Base-by-base conservation (phyloP, 2,888 invertebrate genomes). In the Spisula subtruncata region DNA sequence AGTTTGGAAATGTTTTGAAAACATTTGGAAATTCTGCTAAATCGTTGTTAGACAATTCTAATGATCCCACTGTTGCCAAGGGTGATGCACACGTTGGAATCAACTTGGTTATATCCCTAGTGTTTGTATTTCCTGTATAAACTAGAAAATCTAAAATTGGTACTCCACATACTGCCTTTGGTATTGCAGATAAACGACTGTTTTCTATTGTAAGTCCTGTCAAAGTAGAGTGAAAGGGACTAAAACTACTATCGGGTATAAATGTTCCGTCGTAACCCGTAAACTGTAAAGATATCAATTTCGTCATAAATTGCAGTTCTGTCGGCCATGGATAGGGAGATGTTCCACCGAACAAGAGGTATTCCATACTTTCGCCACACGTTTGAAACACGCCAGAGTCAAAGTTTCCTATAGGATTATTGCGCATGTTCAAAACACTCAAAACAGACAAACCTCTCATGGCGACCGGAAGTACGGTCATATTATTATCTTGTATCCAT, bases 211-310 rank as follows among this genome's bases (percentile, higher is more conserved):
- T 75, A 4, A 75, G 75, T 75, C 75, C 75, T 35, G 75, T 75
- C 25, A 75, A 75, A 32, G 75, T 75, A 32, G 35, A 25, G 35
- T 14, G 14, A 16, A 75, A 75, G 5, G 75, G 16, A 35, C 35
- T 14, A 35, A 75, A 75, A 4, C 32, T 32, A 75, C 25, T 32
- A 12, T 35, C 75, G 14, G 75, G 75, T 18, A 75, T 35, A 6
- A 32, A 35, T 32, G 32, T 32, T 35, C 18, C 75, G 14, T 16
- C 16, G 20, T 35, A 75, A 18, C 75, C 75, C 1, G 14, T 32
- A 75, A 75, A 75, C 18, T 75, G 75, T 75, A 75, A 75, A 32
- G 32, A 75, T 75, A 32, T 75, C 32, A 75, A 35, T 32, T 75
- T 75, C 12, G 32, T 75, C 75, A 75, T 75, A 5, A 32, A 75